These are phyloP conservation scores for Charanyca ferruginea DNA, from an alignment of 2,888 invertebrate genomes.

Conservation along the genomic window DNA sequence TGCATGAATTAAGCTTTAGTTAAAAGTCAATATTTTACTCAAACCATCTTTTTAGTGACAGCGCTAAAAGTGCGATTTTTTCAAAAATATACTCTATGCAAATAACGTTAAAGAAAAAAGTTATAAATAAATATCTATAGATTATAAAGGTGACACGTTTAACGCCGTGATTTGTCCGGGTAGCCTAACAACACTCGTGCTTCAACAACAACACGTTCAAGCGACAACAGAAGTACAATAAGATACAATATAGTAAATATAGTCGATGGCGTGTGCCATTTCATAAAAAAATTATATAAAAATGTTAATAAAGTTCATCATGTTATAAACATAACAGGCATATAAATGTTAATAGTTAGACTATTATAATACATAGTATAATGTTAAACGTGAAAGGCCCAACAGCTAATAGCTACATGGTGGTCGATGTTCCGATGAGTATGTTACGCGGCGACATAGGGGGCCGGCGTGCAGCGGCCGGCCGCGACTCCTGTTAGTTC, in stretches of 20 bases:
- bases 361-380: conserved; percentile 90
- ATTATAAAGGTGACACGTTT: conserved; percentile 71
- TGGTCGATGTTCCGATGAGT: conserved; percentile 90
- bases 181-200: conserved; percentile 89
- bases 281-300: conserved; percentile 78
- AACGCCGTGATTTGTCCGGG: conserved; percentile 80
- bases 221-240: conserved; percentile 88
- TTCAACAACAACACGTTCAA: conserved; percentile 88
- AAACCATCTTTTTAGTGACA: conserved; percentile 62
- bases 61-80: conserved; percentile 76
- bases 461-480: conserved; percentile 79
- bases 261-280: conserved; percentile 91
- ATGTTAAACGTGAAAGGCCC: conserved; percentile 91
- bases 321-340: conserved; percentile 92
- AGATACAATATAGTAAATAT: conserved; percentile 89
- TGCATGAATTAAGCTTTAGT: conserved; percentile 68
- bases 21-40: conserved; percentile 63
- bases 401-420: conserved; percentile 90
- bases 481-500: conserved; percentile 88
- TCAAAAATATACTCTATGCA: conserved; percentile 61
- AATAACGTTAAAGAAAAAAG: conserved; percentile 60
- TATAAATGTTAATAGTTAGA: conserved; percentile 91
- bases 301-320: conserved; percentile 90
- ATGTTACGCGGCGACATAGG: conserved; percentile 86
- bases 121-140: conserved; percentile 51